Base-by-base conservation (phyloP, 2,888 invertebrate species). In the Coremacera marginata region DNA sequence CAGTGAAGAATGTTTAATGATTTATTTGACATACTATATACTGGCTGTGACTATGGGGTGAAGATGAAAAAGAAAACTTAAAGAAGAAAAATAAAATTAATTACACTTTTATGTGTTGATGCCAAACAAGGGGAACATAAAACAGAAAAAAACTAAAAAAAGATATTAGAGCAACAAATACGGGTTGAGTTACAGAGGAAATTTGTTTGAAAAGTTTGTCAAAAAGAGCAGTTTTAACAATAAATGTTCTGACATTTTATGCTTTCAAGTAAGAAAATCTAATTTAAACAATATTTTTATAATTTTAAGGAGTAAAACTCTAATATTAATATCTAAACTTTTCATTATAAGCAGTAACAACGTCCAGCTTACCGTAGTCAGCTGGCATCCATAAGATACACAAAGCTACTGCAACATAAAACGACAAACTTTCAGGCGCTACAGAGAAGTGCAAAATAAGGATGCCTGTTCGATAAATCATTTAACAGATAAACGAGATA, bases 1-100 rank as follows among this genome's bases (percentile, higher is more conserved):
- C 14, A 63, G 65, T 34, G 25, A 52, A 19, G 71, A 55, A 71
- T 55, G 67, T 65, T 22, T 16, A 74, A 74, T 74, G 65, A 74
- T 74, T 65, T 73, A 73, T 73, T 73, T 73, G 73, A 73, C 73
- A 63, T 73, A n/a, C n/a, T n/a, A n/a, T n/a, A 49, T 73, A 31
- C 73, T 65, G 67, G 44, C 44, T 44, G 14, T 44, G 44, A 11
- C 44, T 44, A 3, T 7, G 11, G 3, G 44, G 44, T 44, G 14
- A 44, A 44, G 11, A 44, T 7, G 44, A 63, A 63, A 63, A 31
- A 31, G 5, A 31, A 31, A 3, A 27, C 31, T 63, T 5, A 2
- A 25, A 31, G 19, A 52, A 44, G 11, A 52, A 68, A 70, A 70
- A 19, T 0, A 52, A 70, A 70, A 70, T 52, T 55, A 70, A 70